These are phyloP conservation scores for Paramacrobiotus metropolitanus DNA, from an alignment of 1,140 invertebrate species.

Conservation along the genomic window DNA sequence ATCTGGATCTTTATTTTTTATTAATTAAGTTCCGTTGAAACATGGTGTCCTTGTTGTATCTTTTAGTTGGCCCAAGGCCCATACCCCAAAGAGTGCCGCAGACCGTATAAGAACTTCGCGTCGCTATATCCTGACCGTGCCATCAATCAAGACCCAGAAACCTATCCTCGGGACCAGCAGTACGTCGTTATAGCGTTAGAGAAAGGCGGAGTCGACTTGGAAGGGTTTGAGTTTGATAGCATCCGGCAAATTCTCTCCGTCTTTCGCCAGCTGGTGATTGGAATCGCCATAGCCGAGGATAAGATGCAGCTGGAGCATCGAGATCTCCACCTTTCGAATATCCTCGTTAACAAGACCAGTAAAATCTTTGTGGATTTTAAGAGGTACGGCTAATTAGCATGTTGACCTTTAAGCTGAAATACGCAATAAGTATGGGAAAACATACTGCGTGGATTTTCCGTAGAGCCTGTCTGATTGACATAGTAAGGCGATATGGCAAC, in stretches of 20 bases:
- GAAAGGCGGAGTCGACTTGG: neutral
- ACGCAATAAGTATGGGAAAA: too few relatives aligned
- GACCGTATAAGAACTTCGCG: neutral
- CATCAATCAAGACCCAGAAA: neutral
- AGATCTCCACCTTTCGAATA: constrained; percentile 74
- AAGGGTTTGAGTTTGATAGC: neutral
- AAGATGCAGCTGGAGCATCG: constrained; percentile 68
- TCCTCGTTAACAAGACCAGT: constrained; percentile 39
- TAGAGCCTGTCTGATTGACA: too few relatives aligned
- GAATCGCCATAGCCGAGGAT: constrained; percentile 55
- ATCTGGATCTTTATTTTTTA: too few relatives aligned
- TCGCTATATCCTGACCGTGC: neutral
- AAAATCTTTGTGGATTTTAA: constrained; percentile 20
- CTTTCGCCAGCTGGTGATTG: constrained; percentile 20
- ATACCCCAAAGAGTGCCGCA: neutral
- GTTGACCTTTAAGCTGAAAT: too few relatives aligned
- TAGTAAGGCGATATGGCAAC: too few relatives aligned
- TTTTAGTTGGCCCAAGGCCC: neutral
- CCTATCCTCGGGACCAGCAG: neutral
- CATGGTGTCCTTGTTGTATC: neutral
- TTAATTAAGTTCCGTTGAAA: too few relatives aligned
- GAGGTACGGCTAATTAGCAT: constrained; percentile 29
- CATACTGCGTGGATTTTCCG: too few relatives aligned
- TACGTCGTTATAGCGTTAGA: neutral
- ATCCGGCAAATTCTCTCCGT: constrained; percentile 12